Evolutionary conservation across 2,888 invertebrate species (phyloP).

Genomic region (Tiphia femorata): DNA sequence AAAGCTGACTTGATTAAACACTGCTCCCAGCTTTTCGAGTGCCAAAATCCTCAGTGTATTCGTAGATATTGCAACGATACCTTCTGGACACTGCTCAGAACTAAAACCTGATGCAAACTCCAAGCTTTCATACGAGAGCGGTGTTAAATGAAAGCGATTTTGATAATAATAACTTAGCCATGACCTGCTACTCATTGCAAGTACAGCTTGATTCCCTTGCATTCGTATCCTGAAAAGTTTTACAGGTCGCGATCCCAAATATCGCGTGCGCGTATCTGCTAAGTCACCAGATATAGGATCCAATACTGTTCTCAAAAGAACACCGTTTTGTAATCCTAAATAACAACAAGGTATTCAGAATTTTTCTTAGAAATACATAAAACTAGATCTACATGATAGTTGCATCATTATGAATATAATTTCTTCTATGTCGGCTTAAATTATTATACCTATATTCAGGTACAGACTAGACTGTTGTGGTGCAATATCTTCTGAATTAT

Average conservation of each 20-base stretch:
- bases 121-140: slow-evolving; percentile 94
- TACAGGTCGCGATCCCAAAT: slow-evolving; percentile 95
- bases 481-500: slow-evolving; percentile 71
- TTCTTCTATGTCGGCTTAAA: slow-evolving; percentile 20
- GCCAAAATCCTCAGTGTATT: slow-evolving; percentile 98
- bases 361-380: no score
- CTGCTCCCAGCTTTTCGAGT: slow-evolving; percentile 96
- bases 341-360: slow-evolving; percentile 5
- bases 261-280: slow-evolving; percentile 96
- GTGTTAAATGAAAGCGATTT: slow-evolving; percentile 94
- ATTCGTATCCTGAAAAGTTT: slow-evolving; percentile 96
- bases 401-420: slow-evolving; percentile 17
- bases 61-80: slow-evolving; percentile 98
- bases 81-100: slow-evolving; percentile 98
- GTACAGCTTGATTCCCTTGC: slow-evolving; percentile 95
- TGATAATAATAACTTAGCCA: slow-evolving; percentile 99
- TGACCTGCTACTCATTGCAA: slow-evolving; percentile 97
- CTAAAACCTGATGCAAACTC: slow-evolving; percentile 98
- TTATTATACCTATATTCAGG: slow-evolving; percentile 92
- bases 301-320: slow-evolving; percentile 90
- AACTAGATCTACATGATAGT: neutral
- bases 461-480: slow-evolving; percentile 84
- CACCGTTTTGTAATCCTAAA: slow-evolving; percentile 90
- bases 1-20: slow-evolving; percentile 96
- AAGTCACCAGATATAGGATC: slow-evolving; percentile 97